Base-by-base conservation (phyloP, 2,888 invertebrate species). In the Schizaphis graminum region DNA sequence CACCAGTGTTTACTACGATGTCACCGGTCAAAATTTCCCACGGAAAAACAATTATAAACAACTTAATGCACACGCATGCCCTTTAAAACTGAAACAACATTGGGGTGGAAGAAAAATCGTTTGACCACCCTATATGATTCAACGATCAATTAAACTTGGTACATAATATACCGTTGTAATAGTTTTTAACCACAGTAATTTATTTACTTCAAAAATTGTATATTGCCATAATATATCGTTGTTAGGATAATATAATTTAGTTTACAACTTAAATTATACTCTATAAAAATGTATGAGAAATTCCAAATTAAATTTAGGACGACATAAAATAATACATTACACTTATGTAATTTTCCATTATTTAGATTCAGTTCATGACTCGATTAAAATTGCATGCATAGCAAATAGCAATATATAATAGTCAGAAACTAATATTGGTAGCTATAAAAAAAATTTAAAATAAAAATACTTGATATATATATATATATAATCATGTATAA, bases 41-140 rank as follows among this genome's bases (percentile, higher is more conserved):
- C 57, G 44, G 89, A 89, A 89, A 41, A 57, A 56, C 35, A 57
- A 89, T 57, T 57, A 57, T 89, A 28, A 88, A 56, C 53, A 86
- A 53, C 56, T 89, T 57, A 44, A 89, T 89, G 44, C 21, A 21
- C 77, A 77, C 53, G n/a, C 16, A 49, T 86, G n/a, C 86, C 86
- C 86, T 47, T 47, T 88, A 16, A 53, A 47, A 53, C 24, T 8
- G 35, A 35, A 21, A 77, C 35, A 89, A 41, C 13, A 44, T 35
- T 88, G 56, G 89, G 89, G 89, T 57, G 41, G 57, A 57, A 24
- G 89, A 56, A 89, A n/a, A 89, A 56, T 89, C 56, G 89, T 89
- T 89, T 35, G 53, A 89, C 89, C 35, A 56, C 53, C 56, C 89
- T 89, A 57, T 89, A 57, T 57, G 24, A 89, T 57, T 35, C 41